Evolutionary conservation across 1,140 invertebrate genomes (phyloP), one percentile per base, ranked within the genome.

Genomic region (Nasonia longicornis): DNA sequence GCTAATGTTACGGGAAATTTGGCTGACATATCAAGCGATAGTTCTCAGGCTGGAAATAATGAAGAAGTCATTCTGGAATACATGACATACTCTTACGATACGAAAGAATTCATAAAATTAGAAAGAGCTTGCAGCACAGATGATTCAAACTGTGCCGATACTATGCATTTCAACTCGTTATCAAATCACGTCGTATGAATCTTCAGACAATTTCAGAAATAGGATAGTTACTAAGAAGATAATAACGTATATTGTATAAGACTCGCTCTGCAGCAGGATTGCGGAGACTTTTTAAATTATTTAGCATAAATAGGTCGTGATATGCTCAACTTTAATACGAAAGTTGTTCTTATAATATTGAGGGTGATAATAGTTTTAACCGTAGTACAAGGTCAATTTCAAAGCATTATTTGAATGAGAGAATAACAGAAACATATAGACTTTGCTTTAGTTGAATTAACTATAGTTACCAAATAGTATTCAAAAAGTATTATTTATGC

Each of bases 51-150:
- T 12, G 22, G 78, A 8, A 74, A 26, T n/a, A 58, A 70, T 74
- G 38, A 67, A 14, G 80, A 82, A 20, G 10, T 79, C 29, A 42
- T 35, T 35, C 1, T 77, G 8, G 86, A 86, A 71, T 86, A 29
- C 58, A 85, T 89, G 86, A 82, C 84, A 0, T 74, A 80, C 63
- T 89, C 88, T 7, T 85, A 86, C 38, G 88, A 90, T 26, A 89
- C 88, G 1, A 84, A 66, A 8, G 89, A 90, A 76, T 89, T 89
- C 80, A 80, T 89, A n/a, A 70, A 72, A 70, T 67, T 89, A 10
- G 89, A 90, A 81, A 48, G 82, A n/a, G 82, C 84, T 11, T 82
- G 77, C 12, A 71, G 22, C 14, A 73, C 35, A 20, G 63, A 77
- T 6, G 73, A 76, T 20, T 26, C 72, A 58, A 74, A 42, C 26